phyloP scores from a whole-genome alignment of 2,797 vertebrate genomes.

The Coilia nasus region DNA sequence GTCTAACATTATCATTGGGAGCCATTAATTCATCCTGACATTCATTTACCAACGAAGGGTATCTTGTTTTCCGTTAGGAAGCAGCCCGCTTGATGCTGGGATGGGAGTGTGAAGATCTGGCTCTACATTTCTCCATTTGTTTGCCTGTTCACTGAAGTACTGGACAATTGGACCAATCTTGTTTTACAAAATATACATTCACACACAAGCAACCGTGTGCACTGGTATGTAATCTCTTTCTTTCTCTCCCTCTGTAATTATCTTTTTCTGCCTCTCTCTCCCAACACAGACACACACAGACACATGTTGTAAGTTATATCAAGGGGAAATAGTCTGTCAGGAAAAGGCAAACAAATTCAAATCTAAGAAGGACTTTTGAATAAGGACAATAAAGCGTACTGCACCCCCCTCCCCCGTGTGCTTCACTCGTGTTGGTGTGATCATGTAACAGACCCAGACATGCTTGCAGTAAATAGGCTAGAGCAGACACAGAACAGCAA shows the following conservation, averaged over 20 bases:
- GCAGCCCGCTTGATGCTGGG: conserved; percentile 55
- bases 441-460: background rate
- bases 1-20: conserved; percentile 65
- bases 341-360: background rate
- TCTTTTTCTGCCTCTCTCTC: background rate
- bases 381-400: background rate
- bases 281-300: background rate
- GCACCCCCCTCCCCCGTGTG: background rate
- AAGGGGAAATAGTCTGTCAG: background rate
- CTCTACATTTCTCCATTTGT: conserved; percentile 56
- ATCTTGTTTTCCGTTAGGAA: conserved; percentile 67
- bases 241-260: background rate
- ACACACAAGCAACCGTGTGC: background rate
- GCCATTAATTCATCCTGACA: conserved; percentile 79
- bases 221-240: background rate
- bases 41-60: conserved; percentile 76
- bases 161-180: conserved; percentile 42
- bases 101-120: conserved; percentile 22
- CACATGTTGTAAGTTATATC: background rate
- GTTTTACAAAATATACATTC: background rate
- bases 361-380: background rate
- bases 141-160: conserved; percentile 47
- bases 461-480: background rate
- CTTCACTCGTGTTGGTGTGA: background rate
- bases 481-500: background rate